Evolutionary conservation across 2,888 invertebrate genomes (phyloP).

Genomic region (Heliconius ethilla): DNA sequence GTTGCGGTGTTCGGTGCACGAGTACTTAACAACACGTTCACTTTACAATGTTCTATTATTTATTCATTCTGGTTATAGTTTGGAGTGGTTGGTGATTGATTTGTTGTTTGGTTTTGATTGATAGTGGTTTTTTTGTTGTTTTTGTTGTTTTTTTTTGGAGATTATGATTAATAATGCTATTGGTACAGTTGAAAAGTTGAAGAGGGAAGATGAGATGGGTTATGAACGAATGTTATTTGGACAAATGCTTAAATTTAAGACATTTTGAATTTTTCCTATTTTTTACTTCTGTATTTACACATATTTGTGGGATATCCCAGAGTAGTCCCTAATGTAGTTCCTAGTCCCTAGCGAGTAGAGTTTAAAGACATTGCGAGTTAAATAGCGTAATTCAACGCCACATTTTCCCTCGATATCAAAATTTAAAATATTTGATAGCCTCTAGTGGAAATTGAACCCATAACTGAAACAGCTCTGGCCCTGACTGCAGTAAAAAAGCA

Average conservation of each 20-base stretch:
- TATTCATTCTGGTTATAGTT: conserved; percentile 27
- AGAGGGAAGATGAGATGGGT: background rate
- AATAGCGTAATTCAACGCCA: too few species aligned
- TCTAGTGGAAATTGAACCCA: too few species aligned
- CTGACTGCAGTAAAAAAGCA: too few species aligned
- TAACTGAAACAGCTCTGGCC: too few species aligned
- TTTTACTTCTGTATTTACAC: too few species aligned
- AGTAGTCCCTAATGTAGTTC: too few species aligned
- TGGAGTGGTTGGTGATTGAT: background rate
- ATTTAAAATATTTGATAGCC: too few species aligned
- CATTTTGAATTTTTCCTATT: background rate
- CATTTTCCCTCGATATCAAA: too few species aligned
- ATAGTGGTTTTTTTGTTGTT: background rate
- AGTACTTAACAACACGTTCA: conserved; percentile 38
- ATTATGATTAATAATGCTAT: background rate
- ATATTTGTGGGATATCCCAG: too few species aligned
- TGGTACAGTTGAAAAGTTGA: background rate
- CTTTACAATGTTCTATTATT: conserved; percentile 35
- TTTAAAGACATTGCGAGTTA: too few species aligned
- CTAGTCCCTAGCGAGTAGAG: too few species aligned
- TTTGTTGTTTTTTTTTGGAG: background rate
- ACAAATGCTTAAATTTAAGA: background rate
- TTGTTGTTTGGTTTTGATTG: background rate
- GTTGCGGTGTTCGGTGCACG: conserved; percentile 43
- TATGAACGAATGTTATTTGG: background rate